phyloP scores from a whole-genome alignment of 2,888 invertebrate species.

The Gryllus longicercus region DNA sequence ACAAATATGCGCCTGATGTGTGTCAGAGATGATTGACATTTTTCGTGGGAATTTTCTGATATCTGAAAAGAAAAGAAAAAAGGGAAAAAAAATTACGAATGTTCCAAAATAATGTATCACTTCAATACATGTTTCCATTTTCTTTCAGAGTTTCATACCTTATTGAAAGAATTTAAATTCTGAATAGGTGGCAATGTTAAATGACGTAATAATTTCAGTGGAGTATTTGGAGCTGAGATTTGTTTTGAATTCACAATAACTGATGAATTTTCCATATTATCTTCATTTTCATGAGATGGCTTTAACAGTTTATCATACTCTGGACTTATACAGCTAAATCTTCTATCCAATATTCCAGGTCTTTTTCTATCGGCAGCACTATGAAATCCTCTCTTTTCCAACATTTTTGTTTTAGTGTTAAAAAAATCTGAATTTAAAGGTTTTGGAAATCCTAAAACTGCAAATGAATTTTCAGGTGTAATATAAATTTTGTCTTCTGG shows the following conservation, averaged over 20 bases:
- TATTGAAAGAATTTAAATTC: slow-evolving; percentile 19
- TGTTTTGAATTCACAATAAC: slow-evolving; percentile 17
- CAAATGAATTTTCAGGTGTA: too few species aligned
- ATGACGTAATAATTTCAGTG: slow-evolving; percentile 25
- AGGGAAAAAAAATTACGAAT: not conserved
- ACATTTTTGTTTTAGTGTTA: slow-evolving; percentile 17
- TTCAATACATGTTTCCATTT: too few species aligned
- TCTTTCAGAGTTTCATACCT: slow-evolving; percentile 19
- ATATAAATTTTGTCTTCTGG: too few species aligned
- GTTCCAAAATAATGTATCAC: too few species aligned
- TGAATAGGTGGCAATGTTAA: slow-evolving; percentile 30
- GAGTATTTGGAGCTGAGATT: slow-evolving; percentile 23
- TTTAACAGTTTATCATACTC: not conserved
- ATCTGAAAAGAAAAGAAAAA: not conserved
- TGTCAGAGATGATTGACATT: not conserved
- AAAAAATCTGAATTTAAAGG: slow-evolving; percentile 17
- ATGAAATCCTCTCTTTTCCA: slow-evolving; percentile 21
- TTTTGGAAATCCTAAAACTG: slow-evolving; percentile 19
- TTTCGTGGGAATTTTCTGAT: not conserved
- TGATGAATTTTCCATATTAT: not conserved
- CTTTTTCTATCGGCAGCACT: slow-evolving; percentile 27
- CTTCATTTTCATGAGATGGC: not conserved
- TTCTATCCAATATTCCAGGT: slow-evolving; percentile 12
- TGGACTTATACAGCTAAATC: not conserved
- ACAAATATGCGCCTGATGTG: not conserved